A percentile compares a stretch with the other conserved stretches of the same genome.
phyloP scores from a whole-genome alignment of 2,113 vertebrate species.

The Leucoraja erinaceus region DNA sequence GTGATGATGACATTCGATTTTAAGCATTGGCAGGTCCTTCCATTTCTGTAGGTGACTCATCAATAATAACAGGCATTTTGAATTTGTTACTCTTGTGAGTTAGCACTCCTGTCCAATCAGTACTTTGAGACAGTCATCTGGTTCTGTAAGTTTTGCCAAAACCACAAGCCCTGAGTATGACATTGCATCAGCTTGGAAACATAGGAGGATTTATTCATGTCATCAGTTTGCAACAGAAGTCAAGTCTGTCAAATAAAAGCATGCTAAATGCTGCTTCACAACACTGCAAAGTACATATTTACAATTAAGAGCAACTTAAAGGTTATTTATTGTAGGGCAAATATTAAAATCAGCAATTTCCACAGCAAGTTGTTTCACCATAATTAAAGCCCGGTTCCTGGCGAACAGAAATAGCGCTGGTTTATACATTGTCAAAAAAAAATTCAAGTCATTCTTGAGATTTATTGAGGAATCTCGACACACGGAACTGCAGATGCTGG shows the following conservation, averaged over 20 bases:
- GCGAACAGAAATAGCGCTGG: too few relatives aligned
- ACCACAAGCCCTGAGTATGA: background rate
- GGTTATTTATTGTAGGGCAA: background rate
- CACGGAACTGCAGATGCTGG: too few relatives aligned
- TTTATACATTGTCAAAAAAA: too few relatives aligned
- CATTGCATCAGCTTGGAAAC: background rate
- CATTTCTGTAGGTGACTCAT: background rate
- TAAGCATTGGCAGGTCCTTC: background rate
- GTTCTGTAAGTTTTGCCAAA: background rate
- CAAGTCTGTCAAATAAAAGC: background rate
- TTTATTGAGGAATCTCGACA: background rate
- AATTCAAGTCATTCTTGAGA: background rate
- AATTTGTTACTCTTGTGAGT: background rate
- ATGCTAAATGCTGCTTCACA: background rate
- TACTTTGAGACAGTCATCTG: background rate
- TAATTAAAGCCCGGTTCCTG: too few relatives aligned
- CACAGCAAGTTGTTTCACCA: too few relatives aligned
- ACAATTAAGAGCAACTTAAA: background rate
- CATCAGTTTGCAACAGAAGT: background rate
- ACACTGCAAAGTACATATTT: background rate
- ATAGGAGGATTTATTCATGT: background rate
- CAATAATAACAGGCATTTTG: background rate
- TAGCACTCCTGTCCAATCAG: background rate
- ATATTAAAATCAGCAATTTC: too few relatives aligned
- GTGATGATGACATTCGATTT: background rate